Evolutionary conservation across 2,113 vertebrate species (phyloP), one percentile per base, ranked within the genome.

Genomic region (Chroicocephalus ridibundus): DNA sequence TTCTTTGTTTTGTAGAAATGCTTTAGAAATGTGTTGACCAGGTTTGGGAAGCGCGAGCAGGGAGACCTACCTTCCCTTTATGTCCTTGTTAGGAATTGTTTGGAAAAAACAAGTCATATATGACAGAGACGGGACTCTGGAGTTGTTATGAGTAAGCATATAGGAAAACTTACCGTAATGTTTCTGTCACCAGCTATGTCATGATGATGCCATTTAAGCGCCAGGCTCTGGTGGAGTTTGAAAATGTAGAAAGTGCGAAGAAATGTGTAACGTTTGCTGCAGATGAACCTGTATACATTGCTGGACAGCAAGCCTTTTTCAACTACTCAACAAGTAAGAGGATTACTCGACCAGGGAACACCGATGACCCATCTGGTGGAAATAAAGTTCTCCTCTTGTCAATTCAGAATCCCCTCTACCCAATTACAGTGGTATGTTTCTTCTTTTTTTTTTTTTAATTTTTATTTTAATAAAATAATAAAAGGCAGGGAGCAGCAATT

Each of bases 121-220:
- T 51, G 68, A 29, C 26, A 36, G 4, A 19, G 27, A 5, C 0
- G 5, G 80, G 24, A 34, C 11, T 22, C 68, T 31, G 24, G 79
- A 72, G 31, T 16, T 58, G 58, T 70, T 88, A 14, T 52, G 34
- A 22, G 15, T 31, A 75, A 90, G 20, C 7, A 1, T 7, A 5
- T 13, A n/a, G 62, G 70, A 83, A 20, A n/a, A 25, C 49, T 93
- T 8, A 49, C 51, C 38, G 15, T 60, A 34, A 3, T 54, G 20
- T 94, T 93, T 96, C 66, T 94, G 69, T 86, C 22, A 1, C 29
- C 97, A 99, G 99, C 91, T 99, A 99, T 44, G 99, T 99, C 85
- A 99, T 99, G 99, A 99, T 99, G 99, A 99, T 99, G 99, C 99
- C 99, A 4, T 99, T 99, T 82, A 99, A 99, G 93, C 98, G 98